These are phyloP conservation scores for Endotricha flammealis DNA, from an alignment of 2,888 invertebrate genomes.

Conservation along the genomic window DNA sequence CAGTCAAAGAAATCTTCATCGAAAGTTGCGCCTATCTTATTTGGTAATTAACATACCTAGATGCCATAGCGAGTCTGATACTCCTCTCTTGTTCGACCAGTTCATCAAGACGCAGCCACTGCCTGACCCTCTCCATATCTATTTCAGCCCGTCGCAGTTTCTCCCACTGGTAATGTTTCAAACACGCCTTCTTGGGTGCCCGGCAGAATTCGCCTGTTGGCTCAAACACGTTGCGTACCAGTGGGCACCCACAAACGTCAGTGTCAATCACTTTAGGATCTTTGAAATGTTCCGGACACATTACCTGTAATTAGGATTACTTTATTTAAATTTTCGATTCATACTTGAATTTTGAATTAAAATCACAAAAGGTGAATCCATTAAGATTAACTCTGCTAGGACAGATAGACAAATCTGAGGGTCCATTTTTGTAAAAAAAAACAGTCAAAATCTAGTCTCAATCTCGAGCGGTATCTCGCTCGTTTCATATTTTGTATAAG, in stretches of 20 bases:
- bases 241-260: conserved; percentile 96
- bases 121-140: conserved; percentile 93
- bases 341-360: no score
- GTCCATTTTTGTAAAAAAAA: no score
- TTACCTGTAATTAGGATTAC: conserved; percentile 61
- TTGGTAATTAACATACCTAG: conserved; percentile 59
- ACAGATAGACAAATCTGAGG: no score
- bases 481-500: no score
- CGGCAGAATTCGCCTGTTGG: conserved; percentile 91
- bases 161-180: conserved; percentile 97
- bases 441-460: no score
- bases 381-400: no score
- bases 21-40: no score
- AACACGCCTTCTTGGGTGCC: conserved; percentile 93
- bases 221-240: conserved; percentile 90
- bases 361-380: no score
- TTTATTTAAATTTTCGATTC: no score
- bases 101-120: conserved; percentile 97
- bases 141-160: conserved; percentile 95
- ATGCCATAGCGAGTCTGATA: conserved; percentile 83
- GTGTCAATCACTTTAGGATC: conserved; percentile 91
- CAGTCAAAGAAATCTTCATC: no score
- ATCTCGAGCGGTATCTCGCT: no score
- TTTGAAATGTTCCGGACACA: conserved; percentile 98
- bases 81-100: conserved; percentile 95